These are phyloP conservation scores for Sminthopsis crassicaudata DNA, from an alignment of 2,113 vertebrate species.

Conservation along the genomic window DNA sequence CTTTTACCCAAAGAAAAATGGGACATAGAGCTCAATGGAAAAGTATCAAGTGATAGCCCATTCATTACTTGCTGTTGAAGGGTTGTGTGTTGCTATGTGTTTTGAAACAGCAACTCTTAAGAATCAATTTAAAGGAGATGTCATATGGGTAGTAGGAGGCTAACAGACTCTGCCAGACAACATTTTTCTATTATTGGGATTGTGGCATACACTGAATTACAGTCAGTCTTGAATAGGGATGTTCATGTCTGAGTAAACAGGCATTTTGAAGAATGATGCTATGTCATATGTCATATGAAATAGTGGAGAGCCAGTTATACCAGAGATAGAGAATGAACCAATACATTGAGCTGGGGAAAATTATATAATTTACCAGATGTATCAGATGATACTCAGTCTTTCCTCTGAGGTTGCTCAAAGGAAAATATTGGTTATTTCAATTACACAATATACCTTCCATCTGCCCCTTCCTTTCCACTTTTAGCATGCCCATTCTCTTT, in stretches of 20 bases:
- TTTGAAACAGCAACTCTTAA: neutral
- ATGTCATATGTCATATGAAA: neutral
- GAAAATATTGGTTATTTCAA: neutral
- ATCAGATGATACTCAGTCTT: neutral
- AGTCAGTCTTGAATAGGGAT: accelerated
- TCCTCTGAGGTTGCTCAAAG: neutral
- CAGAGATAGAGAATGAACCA: neutral
- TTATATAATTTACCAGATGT: neutral
- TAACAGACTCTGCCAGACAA: neutral
- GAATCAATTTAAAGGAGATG: neutral
- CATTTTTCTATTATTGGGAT: neutral
- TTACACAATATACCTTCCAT: neutral
- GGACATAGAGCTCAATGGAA: neutral
- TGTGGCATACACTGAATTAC: neutral
- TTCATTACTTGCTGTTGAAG: neutral
- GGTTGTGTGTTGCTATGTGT: neutral
- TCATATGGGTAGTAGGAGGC: neutral
- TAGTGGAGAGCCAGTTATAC: too few species aligned
- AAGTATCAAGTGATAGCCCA: accelerated
- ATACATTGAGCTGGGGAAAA: neutral
- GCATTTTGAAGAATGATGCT: neutral
- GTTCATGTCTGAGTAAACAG: neutral
- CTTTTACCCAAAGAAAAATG: neutral
- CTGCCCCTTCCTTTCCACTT: neutral
- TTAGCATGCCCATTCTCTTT: neutral